Evolutionary conservation across 1,140 invertebrate species (phyloP).

Genomic region (Temnothorax curvispinosus): DNA sequence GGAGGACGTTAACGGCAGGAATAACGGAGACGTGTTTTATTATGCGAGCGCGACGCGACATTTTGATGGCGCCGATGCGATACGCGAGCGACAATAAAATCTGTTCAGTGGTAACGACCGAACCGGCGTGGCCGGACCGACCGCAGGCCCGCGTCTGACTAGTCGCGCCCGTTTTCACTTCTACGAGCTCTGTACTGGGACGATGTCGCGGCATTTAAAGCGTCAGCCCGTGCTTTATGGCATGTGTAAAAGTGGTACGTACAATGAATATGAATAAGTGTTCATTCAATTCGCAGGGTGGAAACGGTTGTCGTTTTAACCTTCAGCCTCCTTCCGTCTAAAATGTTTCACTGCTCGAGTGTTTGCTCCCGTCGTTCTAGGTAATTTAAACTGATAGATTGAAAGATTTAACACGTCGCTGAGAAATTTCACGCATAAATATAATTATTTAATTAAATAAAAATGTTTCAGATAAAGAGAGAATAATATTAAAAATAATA

Average conservation of each 20-base stretch:
- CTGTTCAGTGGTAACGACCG: constrained; percentile 31
- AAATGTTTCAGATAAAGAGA: background rate
- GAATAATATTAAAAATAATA: background rate
- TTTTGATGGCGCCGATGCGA: constrained; percentile 46
- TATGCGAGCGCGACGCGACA: constrained; percentile 45
- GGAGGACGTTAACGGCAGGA: constrained; percentile 15
- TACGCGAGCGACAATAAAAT: constrained; percentile 30
- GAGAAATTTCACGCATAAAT: background rate
- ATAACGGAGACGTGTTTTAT: constrained; percentile 28
- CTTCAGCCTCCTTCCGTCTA: background rate
- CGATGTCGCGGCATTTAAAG: constrained; percentile 41
- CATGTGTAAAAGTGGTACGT: constrained; percentile 47
- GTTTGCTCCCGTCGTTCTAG: background rate
- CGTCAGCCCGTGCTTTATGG: constrained; percentile 50
- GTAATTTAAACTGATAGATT: background rate
- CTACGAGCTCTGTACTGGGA: background rate
- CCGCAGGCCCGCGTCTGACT: constrained; percentile 26
- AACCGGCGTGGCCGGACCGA: background rate
- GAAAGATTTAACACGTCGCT: background rate
- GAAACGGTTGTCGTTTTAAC: background rate
- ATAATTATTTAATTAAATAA: background rate
- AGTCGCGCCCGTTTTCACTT: constrained; percentile 63
- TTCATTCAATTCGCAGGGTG: constrained; percentile 29
- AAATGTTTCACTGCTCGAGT: background rate
- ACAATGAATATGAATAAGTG: constrained; percentile 72